phyloP scores from a whole-genome alignment of 2,113 vertebrate species.

The Thamnophis sirtalis region DNA sequence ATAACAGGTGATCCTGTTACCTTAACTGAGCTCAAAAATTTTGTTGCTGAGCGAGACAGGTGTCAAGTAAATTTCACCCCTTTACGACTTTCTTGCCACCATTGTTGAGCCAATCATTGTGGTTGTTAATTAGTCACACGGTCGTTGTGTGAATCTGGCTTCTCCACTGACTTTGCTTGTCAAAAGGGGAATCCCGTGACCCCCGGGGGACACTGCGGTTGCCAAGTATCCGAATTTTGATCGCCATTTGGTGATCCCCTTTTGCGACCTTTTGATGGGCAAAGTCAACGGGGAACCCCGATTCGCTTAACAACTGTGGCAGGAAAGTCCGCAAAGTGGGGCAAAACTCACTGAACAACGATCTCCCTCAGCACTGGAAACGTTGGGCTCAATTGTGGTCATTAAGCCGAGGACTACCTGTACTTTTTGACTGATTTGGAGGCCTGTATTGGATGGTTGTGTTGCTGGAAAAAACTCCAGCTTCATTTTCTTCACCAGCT shows the following conservation, averaged over 20 bases:
- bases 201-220: accelerated
- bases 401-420: not conserved
- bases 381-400: no score
- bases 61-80: no score
- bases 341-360: not conserved
- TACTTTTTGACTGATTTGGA: not conserved
- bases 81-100: not conserved
- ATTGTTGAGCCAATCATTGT: not conserved
- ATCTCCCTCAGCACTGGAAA: no score
- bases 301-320: not conserved
- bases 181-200: not conserved
- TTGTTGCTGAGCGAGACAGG: not conserved
- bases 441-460: not conserved
- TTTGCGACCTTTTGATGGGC: not conserved
- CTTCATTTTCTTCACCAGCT: not conserved
- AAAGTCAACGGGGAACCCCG: not conserved
- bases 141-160: not conserved
- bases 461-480: not conserved
- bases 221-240: accelerated
- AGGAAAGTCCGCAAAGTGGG: not conserved
- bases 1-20: not conserved
- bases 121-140: accelerated
- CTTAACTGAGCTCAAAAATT: not conserved
- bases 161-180: not conserved
- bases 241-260: not conserved